phyloP scores from a whole-genome alignment of 1,140 invertebrate species.

The Scaptomyza hsui region DNA sequence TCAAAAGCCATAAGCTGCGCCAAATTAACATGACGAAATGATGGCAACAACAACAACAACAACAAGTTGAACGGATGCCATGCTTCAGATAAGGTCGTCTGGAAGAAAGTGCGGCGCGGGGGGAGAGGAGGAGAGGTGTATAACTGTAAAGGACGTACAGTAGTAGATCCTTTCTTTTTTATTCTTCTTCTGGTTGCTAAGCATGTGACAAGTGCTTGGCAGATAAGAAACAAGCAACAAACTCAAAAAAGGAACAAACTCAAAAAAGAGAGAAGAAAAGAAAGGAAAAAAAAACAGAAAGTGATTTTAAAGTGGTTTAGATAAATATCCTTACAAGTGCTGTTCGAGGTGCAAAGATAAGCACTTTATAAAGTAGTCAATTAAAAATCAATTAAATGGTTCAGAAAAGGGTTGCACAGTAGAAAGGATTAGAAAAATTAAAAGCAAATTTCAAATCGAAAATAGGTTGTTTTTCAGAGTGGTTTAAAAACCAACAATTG shows the following conservation, averaged over 20 bases:
- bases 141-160: neutral
- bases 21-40: constrained; percentile 80
- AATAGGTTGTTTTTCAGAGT: too few species aligned
- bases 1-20: constrained; percentile 75
- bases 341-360: neutral
- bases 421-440: too few species aligned
- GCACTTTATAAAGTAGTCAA: neutral
- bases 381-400: neutral
- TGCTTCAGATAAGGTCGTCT: constrained; percentile 13
- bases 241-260: constrained; percentile 1
- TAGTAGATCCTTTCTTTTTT: too few species aligned
- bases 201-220: constrained; percentile 20
- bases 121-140: constrained; percentile 2
- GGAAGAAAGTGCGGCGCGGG: neutral
- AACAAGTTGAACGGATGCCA: constrained; percentile 32
- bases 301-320: neutral
- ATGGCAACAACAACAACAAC: constrained; percentile 62
- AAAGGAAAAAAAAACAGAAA: neutral
- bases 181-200: constrained; percentile 6
- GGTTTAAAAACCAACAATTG: too few species aligned
- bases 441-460: too few species aligned
- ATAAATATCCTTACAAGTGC: neutral
- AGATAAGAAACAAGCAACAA: constrained; percentile 18
- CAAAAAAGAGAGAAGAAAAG: neutral
- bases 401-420: too few species aligned